Percentiles rank a stretch among this genome's conserved stretches.
Evolutionary conservation across 2,797 vertebrate genomes (phyloP).

Genomic region (Ara ararauna): DNA sequence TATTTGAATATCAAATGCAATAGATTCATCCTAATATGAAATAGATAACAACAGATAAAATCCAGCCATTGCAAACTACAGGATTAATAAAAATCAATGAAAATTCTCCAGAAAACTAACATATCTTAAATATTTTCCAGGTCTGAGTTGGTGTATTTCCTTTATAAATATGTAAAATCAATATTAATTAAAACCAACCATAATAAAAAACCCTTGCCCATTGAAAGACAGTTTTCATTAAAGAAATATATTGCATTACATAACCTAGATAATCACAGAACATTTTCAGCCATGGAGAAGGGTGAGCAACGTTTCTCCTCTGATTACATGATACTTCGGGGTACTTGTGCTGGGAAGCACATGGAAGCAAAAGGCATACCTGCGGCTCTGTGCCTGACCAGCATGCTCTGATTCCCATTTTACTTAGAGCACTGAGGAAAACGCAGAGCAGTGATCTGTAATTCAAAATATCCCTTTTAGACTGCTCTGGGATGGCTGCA

Average conservation of each 20-base stretch:
- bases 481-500: neutral
- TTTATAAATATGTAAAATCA: neutral
- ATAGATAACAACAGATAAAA: neutral
- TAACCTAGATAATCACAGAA: neutral
- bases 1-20: neutral
- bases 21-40: neutral
- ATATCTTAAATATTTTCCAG: neutral
- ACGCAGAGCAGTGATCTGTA: neutral
- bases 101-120: neutral
- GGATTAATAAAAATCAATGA: slow-evolving; percentile 4
- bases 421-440: neutral
- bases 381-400: fast-evolving
- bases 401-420: neutral
- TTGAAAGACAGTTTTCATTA: neutral
- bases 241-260: neutral
- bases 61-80: neutral
- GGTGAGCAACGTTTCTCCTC: neutral
- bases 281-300: neutral
- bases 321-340: neutral
- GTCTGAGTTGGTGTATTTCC: neutral
- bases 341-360: neutral
- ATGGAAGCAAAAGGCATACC: neutral
- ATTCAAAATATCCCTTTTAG: neutral
- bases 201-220: neutral
- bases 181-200: slow-evolving; percentile 7